Base-by-base conservation (phyloP, 2,113 vertebrate species). In the Mesembrinibis cayennensis region DNA sequence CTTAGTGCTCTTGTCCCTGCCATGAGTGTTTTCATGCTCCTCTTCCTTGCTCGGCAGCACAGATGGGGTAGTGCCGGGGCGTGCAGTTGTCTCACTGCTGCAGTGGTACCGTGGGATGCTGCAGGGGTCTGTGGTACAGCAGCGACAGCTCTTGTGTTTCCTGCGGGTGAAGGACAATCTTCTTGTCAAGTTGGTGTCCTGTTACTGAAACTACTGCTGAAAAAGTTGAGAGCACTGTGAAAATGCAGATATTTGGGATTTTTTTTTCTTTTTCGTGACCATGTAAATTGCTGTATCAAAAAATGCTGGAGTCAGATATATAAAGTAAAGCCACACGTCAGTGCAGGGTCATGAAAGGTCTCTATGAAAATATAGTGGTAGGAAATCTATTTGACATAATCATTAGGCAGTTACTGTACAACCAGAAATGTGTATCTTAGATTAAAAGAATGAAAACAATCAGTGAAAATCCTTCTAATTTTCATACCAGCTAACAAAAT, bases 11-110 rank as follows among this genome's bases (percentile, higher is more conserved):
- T n/a, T 61, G 40, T 8, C 40, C 11, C n/a, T 34, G 14, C 32
- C 32, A 27, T 44, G 15, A 45, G 17, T 0, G 0, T 34, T 62
- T 56, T 49, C 1, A 2, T 29, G 27, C 27, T 67, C 17, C n/a
- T 73, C 11, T 44, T 36, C 22, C 21, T 38, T 16, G 22, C 4
- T 45, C 34, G 1, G 21, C 4, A 9, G 61, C 55, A 13, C 27
- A 7, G n/a, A 4, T 7, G 6, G 16, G 38, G 23, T 9, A 8
- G 10, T 38, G 16, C 27, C 6, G 59, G 26, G 42, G 15, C 3
- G 5, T 3, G 20, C 55, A 23, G 40, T 13, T 23, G 25, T 22
- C 38, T 59, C 13, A 5, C 3, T 4, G 40, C 65, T 49, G 55
- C 4, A 4, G 34, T 4, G 4, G 40, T 23, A 11, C n/a, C 3